Base-by-base conservation (phyloP, 2,113 vertebrate genomes). In the Chiloscyllium plagiosum region DNA sequence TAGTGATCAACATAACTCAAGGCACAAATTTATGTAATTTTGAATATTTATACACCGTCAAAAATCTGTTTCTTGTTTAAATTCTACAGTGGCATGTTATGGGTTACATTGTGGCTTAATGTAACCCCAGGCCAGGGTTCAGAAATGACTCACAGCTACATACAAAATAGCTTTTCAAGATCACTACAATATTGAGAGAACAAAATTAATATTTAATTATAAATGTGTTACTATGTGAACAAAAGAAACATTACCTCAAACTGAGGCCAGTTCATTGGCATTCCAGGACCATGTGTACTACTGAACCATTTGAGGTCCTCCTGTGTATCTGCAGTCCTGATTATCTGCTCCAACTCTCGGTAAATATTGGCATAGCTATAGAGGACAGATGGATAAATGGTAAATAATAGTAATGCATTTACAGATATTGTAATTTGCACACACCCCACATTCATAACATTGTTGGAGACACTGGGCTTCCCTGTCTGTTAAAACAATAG, bases 251-350 rank as follows among this genome's bases (percentile, higher is more conserved):
- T 98, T 96, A 99, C 99, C 99, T 99, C 99, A 29, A 99, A 99
- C 96, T 98, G 98, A 94, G 99, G 99, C 99, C 99, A 99, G 97
- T 99, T 99, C 99, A 99, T 99, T 97, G 98, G 98, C 99, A 99
- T 99, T 66, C 97, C 99, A 0, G 99, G 99, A 61, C 99, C 99
- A 0, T 98, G 98, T 97, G 98, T 98, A 97, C 98, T 99, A 97
- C 98, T 99, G 98, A 99, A 99, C 99, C 99, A 99, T 97, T 99
- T 98, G 95, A 99, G 98, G 96, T 99, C 99, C n/a, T 99, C 99
- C 97, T 99, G 99, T 0, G 98, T 98, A 0, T 99, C 99, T 0
- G 98, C 98, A 12, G 97, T 97, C 96, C 99, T 98, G 97, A 99
- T 98, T 65, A 98, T 98, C 96, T 99, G 98, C 97, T 99, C 99